phyloP scores from a whole-genome alignment of 2,888 invertebrate genomes.

The Pecten maximus region DNA sequence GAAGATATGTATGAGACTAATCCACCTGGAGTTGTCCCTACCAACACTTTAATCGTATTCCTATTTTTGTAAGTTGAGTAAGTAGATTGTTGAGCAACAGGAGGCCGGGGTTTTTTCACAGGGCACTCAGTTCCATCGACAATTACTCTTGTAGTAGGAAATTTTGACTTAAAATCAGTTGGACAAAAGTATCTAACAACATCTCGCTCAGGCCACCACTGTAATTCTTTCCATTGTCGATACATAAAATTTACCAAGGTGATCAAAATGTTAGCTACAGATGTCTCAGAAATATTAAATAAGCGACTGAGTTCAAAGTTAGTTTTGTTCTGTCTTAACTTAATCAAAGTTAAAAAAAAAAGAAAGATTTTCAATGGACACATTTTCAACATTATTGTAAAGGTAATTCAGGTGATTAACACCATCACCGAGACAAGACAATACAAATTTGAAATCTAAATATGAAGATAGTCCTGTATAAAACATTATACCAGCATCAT shows the following conservation, averaged over 20 bases:
- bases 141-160: slow-evolving; percentile 63
- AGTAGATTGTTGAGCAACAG: slow-evolving; percentile 63
- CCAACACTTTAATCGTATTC: slow-evolving; percentile 65
- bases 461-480: slow-evolving; percentile 44
- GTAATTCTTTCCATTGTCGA: slow-evolving; percentile 56
- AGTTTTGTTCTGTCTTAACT: slow-evolving; percentile 39
- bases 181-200: slow-evolving; percentile 58
- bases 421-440: slow-evolving; percentile 38
- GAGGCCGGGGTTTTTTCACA: slow-evolving; percentile 60
- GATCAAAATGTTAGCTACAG: slow-evolving; percentile 54
- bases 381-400: slow-evolving; percentile 36
- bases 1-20: slow-evolving; percentile 60
- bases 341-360: slow-evolving; percentile 44
- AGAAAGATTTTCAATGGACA: slow-evolving; percentile 48
- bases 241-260: slow-evolving; percentile 57
- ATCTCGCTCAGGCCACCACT: slow-evolving; percentile 57
- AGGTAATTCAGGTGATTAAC: slow-evolving; percentile 42
- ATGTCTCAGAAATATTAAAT: slow-evolving; percentile 50
- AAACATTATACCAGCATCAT: slow-evolving; percentile 40
- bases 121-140: slow-evolving; percentile 68
- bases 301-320: slow-evolving; percentile 46
- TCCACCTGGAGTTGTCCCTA: too few relatives aligned
- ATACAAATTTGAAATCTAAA: slow-evolving; percentile 41
- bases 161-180: slow-evolving; percentile 58
- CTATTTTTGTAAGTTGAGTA: slow-evolving; percentile 68